Base-by-base conservation (phyloP, 1,140 invertebrate genomes). In the Augochlora pura region DNA sequence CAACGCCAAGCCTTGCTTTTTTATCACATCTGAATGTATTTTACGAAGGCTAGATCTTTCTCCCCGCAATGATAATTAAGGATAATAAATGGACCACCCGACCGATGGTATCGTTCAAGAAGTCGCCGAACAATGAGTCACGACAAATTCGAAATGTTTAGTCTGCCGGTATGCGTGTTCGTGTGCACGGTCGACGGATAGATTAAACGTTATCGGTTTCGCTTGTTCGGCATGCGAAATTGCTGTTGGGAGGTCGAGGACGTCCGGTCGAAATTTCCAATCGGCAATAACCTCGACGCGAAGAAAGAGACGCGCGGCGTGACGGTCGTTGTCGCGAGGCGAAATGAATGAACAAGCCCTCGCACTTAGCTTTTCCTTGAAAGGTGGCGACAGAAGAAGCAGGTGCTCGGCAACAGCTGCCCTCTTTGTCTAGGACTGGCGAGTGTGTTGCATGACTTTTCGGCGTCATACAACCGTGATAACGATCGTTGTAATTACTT, bases 351-450 rank as follows among this genome's bases (percentile, higher is more conserved):
- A 54, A 59, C 66, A 67, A 66, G 52, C 25, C 60, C 64, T 75
- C 42, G 78, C 49, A 75, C n/a, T 68, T 80, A 69, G 59, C 49
- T 38, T 84, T 81, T 84, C 64, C 77, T 69, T 39, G 52, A 64
- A 66, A 81, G 68, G 54, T 52, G 78, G 83, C 78, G 71, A 80
- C 67, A 81, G 25, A 81, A 81, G 25, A 81, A 85, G 73, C 83
- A 85, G 83, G 83, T 85, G 83, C 46, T 74, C 16, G 21, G 25
- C 27, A 25, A 85, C 82, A 85, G 68, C 83, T 85, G 83, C 68
- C 77, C 49, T 77, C 72, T 66, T 81, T 84, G 73, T 81, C 82
- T 85, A 85, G 77, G 68, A 81, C 74, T 18, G 25, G 38, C 21
- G 10, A 63, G 68, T 63, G 49, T 52, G 25, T 21, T 38, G 63